phyloP scores from a whole-genome alignment of 2,888 invertebrate species.

The Adelphocoris suturalis region DNA sequence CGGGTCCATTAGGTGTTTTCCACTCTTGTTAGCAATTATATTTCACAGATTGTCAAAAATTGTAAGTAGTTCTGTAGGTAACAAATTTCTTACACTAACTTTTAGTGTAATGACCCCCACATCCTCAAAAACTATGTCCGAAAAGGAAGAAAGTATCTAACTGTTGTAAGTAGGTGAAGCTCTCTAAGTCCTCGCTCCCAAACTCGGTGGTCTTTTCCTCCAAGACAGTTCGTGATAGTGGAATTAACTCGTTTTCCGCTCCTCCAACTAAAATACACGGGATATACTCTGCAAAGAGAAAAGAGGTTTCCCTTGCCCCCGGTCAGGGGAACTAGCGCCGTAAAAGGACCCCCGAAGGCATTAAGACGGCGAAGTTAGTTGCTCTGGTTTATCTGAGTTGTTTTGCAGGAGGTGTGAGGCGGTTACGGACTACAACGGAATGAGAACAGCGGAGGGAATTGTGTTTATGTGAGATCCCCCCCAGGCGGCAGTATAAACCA shows the following conservation, averaged over 20 bases:
- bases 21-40: too few relatives aligned
- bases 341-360: slow-evolving; percentile 32
- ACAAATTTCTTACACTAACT: too few relatives aligned
- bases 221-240: not conserved
- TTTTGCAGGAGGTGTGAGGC: slow-evolving; percentile 28
- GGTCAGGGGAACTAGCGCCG: slow-evolving; percentile 19
- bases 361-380: slow-evolving; percentile 39
- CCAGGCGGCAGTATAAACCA: slow-evolving; percentile 58
- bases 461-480: slow-evolving; percentile 61
- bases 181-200: not conserved
- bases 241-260: slow-evolving; percentile 19
- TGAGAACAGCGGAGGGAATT: slow-evolving; percentile 52
- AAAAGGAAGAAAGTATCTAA: too few relatives aligned
- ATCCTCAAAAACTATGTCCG: too few relatives aligned
- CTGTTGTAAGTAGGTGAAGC: not conserved
- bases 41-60: too few relatives aligned
- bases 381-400: slow-evolving; percentile 29
- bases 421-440: slow-evolving; percentile 31
- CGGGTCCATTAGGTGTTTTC: too few relatives aligned
- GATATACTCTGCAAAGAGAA: not conserved
- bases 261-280: slow-evolving; percentile 24
- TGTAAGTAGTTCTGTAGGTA: too few relatives aligned
- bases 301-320: not conserved
- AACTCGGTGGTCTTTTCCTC: not conserved
- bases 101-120: too few relatives aligned